Percentiles rank a stretch among this genome's conserved stretches.
These are phyloP conservation scores for Chelidonichthys spinosus DNA, from an alignment of 2,797 vertebrate species.

Conservation along the genomic window DNA sequence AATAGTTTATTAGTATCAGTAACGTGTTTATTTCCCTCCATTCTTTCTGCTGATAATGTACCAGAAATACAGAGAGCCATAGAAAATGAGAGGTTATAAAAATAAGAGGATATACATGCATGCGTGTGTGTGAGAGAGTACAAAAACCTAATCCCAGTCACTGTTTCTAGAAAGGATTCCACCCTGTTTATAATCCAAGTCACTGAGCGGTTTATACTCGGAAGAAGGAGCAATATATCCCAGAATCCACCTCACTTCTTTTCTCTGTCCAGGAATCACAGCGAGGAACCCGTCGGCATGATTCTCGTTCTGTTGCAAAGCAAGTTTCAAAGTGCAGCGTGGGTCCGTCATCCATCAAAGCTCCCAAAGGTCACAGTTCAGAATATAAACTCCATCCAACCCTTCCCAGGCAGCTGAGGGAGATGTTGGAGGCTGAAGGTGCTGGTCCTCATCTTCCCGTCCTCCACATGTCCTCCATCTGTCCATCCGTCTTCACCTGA, in stretches of 20 bases:
- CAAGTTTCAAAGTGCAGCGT: not conserved
- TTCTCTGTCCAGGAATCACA: conserved; percentile 14
- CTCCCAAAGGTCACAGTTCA: conserved; percentile 12
- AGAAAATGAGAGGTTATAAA: conserved; percentile 73
- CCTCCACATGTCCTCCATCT: conserved; percentile 19
- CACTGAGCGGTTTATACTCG: conserved; percentile 47
- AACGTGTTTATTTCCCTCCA: conserved; percentile 46
- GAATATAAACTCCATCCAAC: conserved; percentile 18
- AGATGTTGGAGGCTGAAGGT: conserved; percentile 7
- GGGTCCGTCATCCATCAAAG: conserved; percentile 32
- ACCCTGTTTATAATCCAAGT: conserved; percentile 57
- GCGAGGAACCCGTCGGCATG: not conserved
- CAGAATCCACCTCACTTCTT: conserved; percentile 27
- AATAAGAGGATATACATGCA: conserved; percentile 65
- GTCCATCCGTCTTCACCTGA: conserved; percentile 63
- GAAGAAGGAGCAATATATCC: conserved; percentile 38
- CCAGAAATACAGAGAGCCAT: conserved; percentile 60
- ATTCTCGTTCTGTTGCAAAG: not conserved
- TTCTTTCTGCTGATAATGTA: conserved; percentile 60
- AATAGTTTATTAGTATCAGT: conserved; percentile 79
- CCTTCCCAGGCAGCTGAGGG: conserved; percentile 1
- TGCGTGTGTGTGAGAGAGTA: conserved; percentile 51
- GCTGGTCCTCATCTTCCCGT: conserved; percentile 21
- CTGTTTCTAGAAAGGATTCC: conserved; percentile 58
- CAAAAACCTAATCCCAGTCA: conserved; percentile 64